Evolutionary conservation across 2,888 invertebrate genomes (phyloP).

Genomic region (Miltochrista miniata): DNA sequence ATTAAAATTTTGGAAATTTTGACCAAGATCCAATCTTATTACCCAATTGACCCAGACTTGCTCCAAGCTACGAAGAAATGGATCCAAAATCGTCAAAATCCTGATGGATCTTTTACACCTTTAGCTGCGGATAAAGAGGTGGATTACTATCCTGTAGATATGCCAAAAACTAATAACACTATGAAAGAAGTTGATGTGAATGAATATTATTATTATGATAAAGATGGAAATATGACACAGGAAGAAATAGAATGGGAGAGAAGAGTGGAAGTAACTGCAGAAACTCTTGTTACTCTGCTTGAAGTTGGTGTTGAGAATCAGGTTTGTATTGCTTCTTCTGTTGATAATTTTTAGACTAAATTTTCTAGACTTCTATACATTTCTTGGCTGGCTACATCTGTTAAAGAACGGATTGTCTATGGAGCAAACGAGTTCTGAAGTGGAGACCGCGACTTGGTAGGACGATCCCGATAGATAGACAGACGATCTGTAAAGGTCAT

Average conservation of each 20-base stretch:
- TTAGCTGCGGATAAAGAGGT: conserved; percentile 84
- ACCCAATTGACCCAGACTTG: conserved; percentile 85
- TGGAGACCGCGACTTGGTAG: too few relatives aligned
- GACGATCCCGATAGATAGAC: too few relatives aligned
- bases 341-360: too few relatives aligned
- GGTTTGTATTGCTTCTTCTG: conserved; percentile 41
- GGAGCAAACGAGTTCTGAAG: too few relatives aligned
- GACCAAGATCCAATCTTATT: conserved; percentile 84
- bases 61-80: conserved; percentile 84
- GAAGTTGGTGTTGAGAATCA: conserved; percentile 85
- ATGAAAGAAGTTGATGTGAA: conserved; percentile 68
- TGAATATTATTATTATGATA: conserved; percentile 78
- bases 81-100: conserved; percentile 84
- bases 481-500: too few relatives aligned
- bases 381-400: too few relatives aligned
- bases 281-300: conserved; percentile 84
- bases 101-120: conserved; percentile 85
- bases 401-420: too few relatives aligned
- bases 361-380: too few relatives aligned
- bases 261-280: conserved; percentile 85
- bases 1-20: conserved; percentile 84
- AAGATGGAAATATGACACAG: conserved; percentile 77
- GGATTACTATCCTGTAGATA: conserved; percentile 73
- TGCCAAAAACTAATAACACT: conserved; percentile 62
- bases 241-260: conserved; percentile 80